These are phyloP conservation scores for Cichladusa arquata DNA, from an alignment of 2,113 vertebrate genomes.

Conservation along the genomic window DNA sequence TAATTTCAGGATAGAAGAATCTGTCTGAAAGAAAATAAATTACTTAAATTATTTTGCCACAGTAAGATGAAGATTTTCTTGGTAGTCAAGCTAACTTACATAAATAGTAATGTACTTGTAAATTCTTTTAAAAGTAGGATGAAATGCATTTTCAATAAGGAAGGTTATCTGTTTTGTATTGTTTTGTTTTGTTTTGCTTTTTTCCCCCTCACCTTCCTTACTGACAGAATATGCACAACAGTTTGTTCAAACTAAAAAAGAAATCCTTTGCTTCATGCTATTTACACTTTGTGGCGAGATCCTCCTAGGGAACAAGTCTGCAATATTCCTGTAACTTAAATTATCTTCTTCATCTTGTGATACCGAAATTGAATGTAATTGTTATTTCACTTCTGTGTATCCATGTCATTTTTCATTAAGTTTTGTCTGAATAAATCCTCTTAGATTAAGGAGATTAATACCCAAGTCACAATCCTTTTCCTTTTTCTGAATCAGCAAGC, in stretches of 20 bases:
- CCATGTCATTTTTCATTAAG: background rate
- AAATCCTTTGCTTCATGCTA: background rate
- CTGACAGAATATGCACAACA: background rate
- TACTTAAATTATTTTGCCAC: background rate
- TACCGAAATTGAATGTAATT: background rate
- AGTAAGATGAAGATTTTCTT: background rate
- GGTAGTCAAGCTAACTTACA: background rate
- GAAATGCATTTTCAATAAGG: background rate
- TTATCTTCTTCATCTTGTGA: background rate
- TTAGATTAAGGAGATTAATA: background rate
- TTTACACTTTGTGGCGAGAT: background rate
- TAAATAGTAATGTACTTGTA: background rate
- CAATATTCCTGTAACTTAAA: background rate
- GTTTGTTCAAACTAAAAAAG: background rate
- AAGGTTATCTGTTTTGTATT: background rate
- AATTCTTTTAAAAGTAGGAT: background rate
- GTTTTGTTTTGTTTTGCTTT: accelerated
- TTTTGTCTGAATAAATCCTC: background rate
- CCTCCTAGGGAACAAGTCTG: background rate
- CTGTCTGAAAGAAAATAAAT: background rate
- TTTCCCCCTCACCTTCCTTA: background rate
- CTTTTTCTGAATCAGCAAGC: background rate
- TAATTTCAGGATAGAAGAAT: background rate
- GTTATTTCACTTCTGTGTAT: background rate
- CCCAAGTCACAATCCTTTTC: background rate